Base-by-base conservation (phyloP, 1,140 invertebrate genomes). In the Drosophila sulfurigaster region DNA sequence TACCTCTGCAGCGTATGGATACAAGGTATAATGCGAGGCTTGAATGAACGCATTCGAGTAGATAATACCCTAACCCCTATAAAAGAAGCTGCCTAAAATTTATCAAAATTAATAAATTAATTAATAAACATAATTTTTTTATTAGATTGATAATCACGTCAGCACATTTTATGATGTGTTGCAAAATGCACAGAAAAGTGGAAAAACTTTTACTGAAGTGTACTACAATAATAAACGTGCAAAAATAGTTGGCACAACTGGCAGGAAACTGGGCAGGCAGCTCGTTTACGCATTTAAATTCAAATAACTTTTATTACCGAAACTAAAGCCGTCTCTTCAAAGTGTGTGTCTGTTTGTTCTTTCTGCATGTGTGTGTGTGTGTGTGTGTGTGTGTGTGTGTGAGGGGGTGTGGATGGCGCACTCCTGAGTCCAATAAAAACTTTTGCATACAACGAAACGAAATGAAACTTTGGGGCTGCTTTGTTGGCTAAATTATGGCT, bases 221-320 rank as follows among this genome's bases (percentile, higher is more conserved):
- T 30, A 32, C n/a, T 57, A 49, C 16, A n/a, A 41, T 16, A 56
- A 64, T 38, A 71, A 72, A 72, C 73, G 62, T 72, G 68, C 68
- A 54, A 71, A 59, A 75, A 59, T 64, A 71, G 73, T 65, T 75
- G 73, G 73, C 52, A 41, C 62, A 73, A 73, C 63, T 73, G 60
- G 69, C 78, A 75, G 81, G 74, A 71, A 70, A 70, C 76, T 73
- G 56, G 69, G 80, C 74, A 54, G 74, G 64, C 85, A 81, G 86
- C 85, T 89, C 85, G 86, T 85, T 89, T 89, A 89, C 85, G 85
- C 85, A 89, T 89, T 89, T 89, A 89, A 89, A 89, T 89, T 89
- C 85, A 89, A 89, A 89, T 89, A 89, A 89, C 85, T 89, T 89
- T 89, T 89, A 89, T 89, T 89, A 85, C 85, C 81, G 68, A 89